Percentiles rank a stretch among this genome's conserved stretches.
Evolutionary conservation across 2,888 invertebrate genomes (phyloP).

Genomic region (Pseudolycoriella hygida): DNA sequence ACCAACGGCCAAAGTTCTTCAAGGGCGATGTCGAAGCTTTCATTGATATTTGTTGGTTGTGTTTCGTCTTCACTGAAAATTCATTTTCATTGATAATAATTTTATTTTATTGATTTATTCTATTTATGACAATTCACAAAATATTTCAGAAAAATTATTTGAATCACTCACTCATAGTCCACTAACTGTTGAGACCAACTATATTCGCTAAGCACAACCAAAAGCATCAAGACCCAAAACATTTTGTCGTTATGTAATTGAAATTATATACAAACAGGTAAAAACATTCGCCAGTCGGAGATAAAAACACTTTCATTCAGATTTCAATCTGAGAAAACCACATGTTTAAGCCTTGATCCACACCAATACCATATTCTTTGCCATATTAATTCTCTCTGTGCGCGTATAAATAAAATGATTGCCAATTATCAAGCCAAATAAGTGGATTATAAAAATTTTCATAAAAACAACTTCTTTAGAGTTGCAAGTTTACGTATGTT

Average conservation of each 20-base stretch:
- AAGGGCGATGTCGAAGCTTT: slow-evolving; percentile 26
- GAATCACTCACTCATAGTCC: neutral
- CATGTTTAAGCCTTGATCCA: too few species aligned
- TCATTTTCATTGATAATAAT: too few species aligned
- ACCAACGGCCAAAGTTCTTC: slow-evolving; percentile 21
- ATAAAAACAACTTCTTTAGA: too few species aligned
- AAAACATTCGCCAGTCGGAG: too few species aligned
- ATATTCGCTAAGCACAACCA: neutral
- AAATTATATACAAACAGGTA: neutral
- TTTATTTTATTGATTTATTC: neutral
- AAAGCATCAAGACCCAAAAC: neutral
- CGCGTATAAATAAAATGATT: too few species aligned
- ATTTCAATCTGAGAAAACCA: too few species aligned
- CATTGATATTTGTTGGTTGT: slow-evolving; percentile 20
- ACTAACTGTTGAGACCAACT: neutral
- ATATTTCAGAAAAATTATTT: neutral
- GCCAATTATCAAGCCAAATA: too few species aligned
- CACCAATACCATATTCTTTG: too few species aligned
- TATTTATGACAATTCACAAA: neutral
- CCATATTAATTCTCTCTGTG: too few species aligned
- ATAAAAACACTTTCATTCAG: too few species aligned
- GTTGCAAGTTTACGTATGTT: too few species aligned
- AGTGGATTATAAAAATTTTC: too few species aligned
- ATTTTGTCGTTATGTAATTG: neutral
- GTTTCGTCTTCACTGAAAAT: neutral